Base-by-base conservation (phyloP, 2,797 vertebrate genomes). In the Salarias fasciatus region DNA sequence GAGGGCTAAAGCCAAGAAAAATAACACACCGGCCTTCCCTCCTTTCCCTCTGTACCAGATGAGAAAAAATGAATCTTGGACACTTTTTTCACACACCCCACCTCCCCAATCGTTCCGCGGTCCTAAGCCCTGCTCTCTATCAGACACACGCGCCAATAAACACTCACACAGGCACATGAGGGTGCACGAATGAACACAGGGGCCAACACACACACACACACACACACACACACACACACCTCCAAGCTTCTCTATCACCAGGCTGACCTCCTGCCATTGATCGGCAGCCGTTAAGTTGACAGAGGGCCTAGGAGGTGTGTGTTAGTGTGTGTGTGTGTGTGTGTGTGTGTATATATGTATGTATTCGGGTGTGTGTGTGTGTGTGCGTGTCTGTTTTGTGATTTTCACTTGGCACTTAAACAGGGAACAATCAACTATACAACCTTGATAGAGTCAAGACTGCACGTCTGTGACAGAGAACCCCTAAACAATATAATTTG, bases 21-120 rank as follows among this genome's bases (percentile, higher is more conserved):
- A 98, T 96, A 98, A 97, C 95, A 93, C 94, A 72, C 11, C 40
- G 9, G 63, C 80, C 79, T 82, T 76, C 81, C 72, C 64, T 77
- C 70, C 52, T 66, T 76, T 80, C 79, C 69, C 75, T 70, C 76
- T 61, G 28, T 58, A 93, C 91, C 92, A 97, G 94, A 97, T 94
- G 92, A 96, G 95, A 95, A 98, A 98, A 98, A 98, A 98, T 96
- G 95, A 97, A 97, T 98, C 95, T 97, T 94, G 93, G 94, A 94
- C 94, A 95, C 93, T 96, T 94, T 93, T 78, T 75, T 48, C 24
- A 11, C 48, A 6, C 12, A 31, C 35, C 6, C 40, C 38, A 66
- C 73, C 58, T 53, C 49, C 66, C 78, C 73, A 47, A 63, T 59
- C 47, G 65, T 78, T 80, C 8, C 63, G 61, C 52, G 82, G 92